Evolutionary conservation across 2,888 invertebrate species (phyloP), one percentile per base, ranked within the genome.

Genomic region (Carcina quercana): DNA sequence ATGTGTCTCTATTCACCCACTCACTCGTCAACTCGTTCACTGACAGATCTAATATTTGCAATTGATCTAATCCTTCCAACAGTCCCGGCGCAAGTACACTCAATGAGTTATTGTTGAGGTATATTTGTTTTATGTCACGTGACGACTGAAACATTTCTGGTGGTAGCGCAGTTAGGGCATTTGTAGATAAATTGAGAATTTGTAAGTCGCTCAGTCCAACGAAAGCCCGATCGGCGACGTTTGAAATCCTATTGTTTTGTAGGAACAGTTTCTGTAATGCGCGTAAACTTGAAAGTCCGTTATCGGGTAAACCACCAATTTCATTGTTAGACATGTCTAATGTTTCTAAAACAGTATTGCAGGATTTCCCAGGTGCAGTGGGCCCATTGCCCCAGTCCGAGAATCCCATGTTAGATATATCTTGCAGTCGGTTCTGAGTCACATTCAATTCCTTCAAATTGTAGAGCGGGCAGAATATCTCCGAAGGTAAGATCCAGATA

Each of bases 1-100:
- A 93, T 13, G 92, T 91, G 51, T 92, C 91, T 53, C 90, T 86
- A 50, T 91, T 91, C 29, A 93, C 88, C 90, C 91, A 92, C 45
- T 88, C 89, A 56, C 90, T 91, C n/a, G 90, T 89, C 47, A 94
- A 73, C 55, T 91, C 89, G 66, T 93, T 93, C 37, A 84, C 83
- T 26, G 91, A 91, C 53, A 93, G 75, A 67, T 93, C 92, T 43
- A 93, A 76, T 50, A 89, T 87, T 67, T 90, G 88, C 36, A 94
- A 70, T 59, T 92, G 90, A 54, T 90, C 89, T 40, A 94, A 76
- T 37, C 89, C 89, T 66, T 91, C 90, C 35, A 94, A 76, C 19
- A 93, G 72, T 24, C 91, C 92, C 7, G 92, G 91, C 7, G 92
- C 91, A 29, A 94, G 79, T 3, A 91, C 90, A 44, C 89, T 87